Base-by-base conservation (phyloP, 2,797 vertebrate species). In the Pangasius djambal region DNA sequence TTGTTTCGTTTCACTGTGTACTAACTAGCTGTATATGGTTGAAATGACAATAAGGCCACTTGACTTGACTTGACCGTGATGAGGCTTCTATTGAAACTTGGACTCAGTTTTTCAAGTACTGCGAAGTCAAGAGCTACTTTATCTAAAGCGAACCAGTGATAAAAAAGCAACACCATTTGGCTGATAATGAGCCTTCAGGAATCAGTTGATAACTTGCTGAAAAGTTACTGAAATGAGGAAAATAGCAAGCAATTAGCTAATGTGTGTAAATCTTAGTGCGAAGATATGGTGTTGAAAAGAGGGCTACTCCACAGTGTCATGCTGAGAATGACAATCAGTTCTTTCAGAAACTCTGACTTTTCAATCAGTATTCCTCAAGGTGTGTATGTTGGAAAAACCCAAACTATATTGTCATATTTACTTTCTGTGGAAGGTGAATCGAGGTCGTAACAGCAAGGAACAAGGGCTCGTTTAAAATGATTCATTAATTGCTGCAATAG, bases 401-500 rank as follows among this genome's bases (percentile, higher is more conserved):
- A 37, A 82, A 37, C 31, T 6, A 22, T 82, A 20, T 40, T 82
- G 20, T 40, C 31, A 59, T 82, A 59, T 34, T 25, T 82, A 61
- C 55, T 82, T 82, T 59, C 9, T 59, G 78, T 37, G 31, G 78
- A 82, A 55, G 31, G 78, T 81, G 52, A 57, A 34, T 34, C 12
- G 20, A 57, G 78, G 78, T 40, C 78, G 13, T 82, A 82, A 37
- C 78, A 61, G 50, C 52, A 78, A 16, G 77, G 52, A 79, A 20
- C 50, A 82, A 82, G 4, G 9, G 20, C 78, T 59, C 37, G 31
- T 82, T 20, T 22, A 59, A 61, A 81, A 82, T 82, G 78, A 59
- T 37, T 82, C 31, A 59, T 59, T 82, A 82, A 82, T 82, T 82
- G 78, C 78, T 25, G 31, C 55, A 82, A 13, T 82, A 25, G 78